Conservation (phyloP, 2,113 vertebrate genomes). For the Stomatorhinus ivindoensis region DNA sequence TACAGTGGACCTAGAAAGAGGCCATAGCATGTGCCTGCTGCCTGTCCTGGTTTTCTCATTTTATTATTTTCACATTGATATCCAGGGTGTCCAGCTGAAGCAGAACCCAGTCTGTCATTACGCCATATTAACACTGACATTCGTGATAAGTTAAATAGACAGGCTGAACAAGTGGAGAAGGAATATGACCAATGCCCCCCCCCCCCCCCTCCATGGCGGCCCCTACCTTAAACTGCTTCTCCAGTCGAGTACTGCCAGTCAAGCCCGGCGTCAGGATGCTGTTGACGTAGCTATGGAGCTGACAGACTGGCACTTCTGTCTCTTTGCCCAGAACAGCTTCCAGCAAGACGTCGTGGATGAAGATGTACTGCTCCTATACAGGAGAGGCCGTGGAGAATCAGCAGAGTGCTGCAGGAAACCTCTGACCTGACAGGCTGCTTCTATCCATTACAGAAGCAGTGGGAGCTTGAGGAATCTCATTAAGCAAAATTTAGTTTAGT, state of each 20-base stretch:
- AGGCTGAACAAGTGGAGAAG: constrained; percentile 26
- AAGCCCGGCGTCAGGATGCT: constrained; percentile 84
- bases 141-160: neutral
- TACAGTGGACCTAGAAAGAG: neutral
- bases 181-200: neutral
- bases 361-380: constrained; percentile 89
- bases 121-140: neutral
- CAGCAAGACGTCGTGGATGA: constrained; percentile 95
- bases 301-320: constrained; percentile 84
- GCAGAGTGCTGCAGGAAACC: neutral
- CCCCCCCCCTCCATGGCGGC: neutral
- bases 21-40: neutral
- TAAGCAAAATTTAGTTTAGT: neutral
- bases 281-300: constrained; percentile 89
- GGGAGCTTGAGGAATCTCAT: neutral
- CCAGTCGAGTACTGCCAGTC: constrained; percentile 77
- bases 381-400: neutral
- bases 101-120: neutral
- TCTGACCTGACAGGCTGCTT: neutral
- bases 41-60: neutral
- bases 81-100: neutral
- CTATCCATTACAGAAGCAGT: neutral
- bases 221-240: constrained; percentile 93
- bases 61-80: neutral
- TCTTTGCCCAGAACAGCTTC: constrained; percentile 90